Conservation (phyloP, 64 coral and sea anemone genomes). For the Dendrophyllia cribrosa region DNA sequence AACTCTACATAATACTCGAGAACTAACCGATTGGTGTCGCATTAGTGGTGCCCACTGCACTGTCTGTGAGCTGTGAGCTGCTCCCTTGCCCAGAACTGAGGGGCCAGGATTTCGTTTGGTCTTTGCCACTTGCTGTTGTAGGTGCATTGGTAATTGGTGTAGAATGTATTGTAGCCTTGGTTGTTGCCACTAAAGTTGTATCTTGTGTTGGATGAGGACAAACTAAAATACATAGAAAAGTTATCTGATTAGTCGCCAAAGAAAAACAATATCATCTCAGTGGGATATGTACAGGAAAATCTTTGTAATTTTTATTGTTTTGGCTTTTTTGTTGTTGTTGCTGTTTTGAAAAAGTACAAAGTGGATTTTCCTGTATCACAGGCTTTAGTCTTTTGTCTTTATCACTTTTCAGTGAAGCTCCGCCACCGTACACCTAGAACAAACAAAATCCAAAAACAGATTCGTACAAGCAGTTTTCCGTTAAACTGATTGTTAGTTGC, state of each 20-base stretch:
- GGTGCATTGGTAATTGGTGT: background rate
- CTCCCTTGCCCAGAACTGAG: background rate
- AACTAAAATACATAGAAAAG: constrained; percentile 7
- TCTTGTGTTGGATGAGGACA: constrained; percentile 29
- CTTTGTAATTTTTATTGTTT: too few relatives aligned
- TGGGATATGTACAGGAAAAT: too few relatives aligned
- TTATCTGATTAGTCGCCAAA: background rate
- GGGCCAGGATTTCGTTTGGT: background rate
- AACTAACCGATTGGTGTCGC: constrained; percentile 31
- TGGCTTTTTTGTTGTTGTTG: too few relatives aligned
- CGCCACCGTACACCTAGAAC: too few relatives aligned
- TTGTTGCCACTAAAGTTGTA: constrained; percentile 9
- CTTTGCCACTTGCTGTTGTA: background rate
- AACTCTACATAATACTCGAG: background rate
- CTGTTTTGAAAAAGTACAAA: too few relatives aligned
- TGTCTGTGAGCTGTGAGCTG: background rate
- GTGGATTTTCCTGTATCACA: too few relatives aligned
- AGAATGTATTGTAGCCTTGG: background rate
- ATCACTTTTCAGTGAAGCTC: too few relatives aligned
- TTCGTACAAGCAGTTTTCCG: too few relatives aligned
- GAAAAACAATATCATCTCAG: too few relatives aligned
- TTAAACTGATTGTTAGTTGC: too few relatives aligned
- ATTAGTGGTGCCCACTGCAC: background rate
- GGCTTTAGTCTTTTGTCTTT: too few relatives aligned
- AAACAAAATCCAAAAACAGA: too few relatives aligned